Conservation (phyloP, 2,888 invertebrate species). For the Hypomecis atomaria region DNA sequence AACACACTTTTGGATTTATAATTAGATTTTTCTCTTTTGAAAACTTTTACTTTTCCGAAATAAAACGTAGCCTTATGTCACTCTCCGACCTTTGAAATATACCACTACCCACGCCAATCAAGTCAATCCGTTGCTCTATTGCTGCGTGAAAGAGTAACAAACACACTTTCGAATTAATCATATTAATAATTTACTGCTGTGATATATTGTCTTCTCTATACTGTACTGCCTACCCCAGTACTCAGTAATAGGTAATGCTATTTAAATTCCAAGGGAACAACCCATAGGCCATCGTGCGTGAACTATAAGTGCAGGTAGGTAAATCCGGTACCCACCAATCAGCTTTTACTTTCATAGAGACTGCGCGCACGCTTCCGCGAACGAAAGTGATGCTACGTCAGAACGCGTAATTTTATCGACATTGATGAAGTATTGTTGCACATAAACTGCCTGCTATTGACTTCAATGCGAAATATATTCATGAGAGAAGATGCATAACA, state of each 20-base stretch:
- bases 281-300: constrained; percentile 39
- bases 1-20: too few relatives aligned
- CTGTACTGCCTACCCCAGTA: not conserved
- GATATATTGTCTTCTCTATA: not conserved
- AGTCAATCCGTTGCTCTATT: too few relatives aligned
- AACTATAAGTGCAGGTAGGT: constrained; percentile 50
- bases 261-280: constrained; percentile 12
- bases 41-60: too few relatives aligned
- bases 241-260: constrained; percentile 1
- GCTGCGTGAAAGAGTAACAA: too few relatives aligned
- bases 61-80: too few relatives aligned
- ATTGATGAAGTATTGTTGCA: constrained; percentile 12
- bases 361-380: constrained; percentile 70
- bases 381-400: constrained; percentile 63
- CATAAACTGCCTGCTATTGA: constrained; percentile 18
- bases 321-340: constrained; percentile 67
- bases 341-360: constrained; percentile 78
- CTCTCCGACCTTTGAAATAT: too few relatives aligned
- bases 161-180: too few relatives aligned
- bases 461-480: constrained; percentile 14
- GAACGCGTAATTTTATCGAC: constrained; percentile 32
- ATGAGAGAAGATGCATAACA: constrained; percentile 1
- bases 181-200: too few relatives aligned
- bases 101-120: too few relatives aligned
- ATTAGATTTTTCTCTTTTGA: too few relatives aligned